Base-by-base conservation (phyloP, 2,888 invertebrate genomes). In the Drosophila nigritarsus region DNA sequence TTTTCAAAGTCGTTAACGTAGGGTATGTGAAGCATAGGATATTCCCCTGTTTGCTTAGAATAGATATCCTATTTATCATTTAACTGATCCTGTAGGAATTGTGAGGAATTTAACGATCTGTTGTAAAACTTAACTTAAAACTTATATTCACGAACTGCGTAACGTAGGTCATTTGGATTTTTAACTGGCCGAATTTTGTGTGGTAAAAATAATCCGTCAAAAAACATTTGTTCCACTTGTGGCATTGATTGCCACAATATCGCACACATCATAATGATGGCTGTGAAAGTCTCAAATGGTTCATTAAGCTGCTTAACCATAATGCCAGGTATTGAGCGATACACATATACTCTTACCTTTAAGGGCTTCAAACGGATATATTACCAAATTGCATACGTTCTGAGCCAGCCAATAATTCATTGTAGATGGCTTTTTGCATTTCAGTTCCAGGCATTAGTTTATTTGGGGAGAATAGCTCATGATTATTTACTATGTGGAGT, bases 261-360 rank as follows among this genome's bases (percentile, higher is more conserved):
- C 82, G 70, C 79, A 74, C 75, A 84, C 87, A 84, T 89, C 83
- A 85, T 87, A 73, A 89, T 86, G 87, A 89, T 85, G 71, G 75
- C 82, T 88, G 85, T 85, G 85, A 85, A 85, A 89, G 90, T 90
- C 89, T 75, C 76, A 74, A 84, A 87, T 84, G 85, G 80, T 84
- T 84, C 87, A 84, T 84, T 84, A 84, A 83, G 83, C 83, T 65
- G 89, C 83, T 83, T 89, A 87, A 72, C 80, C 88, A 70, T 72
- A 77, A 80, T 72, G 49, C 78, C 81, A 54, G 49, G 15, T 53
- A 63, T 65, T 63, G 58, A 51, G 53, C 42, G 54, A 38, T 48
- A 49, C 30, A 77, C 40, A 62, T 29, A 69, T 77, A 69, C 75
- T 54, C 61, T 64, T 29, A 34, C 53, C 13, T 24, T 42, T n/a